These are phyloP conservation scores for Grapholita molesta DNA, from an alignment of 1,140 invertebrate species.

Conservation along the genomic window DNA sequence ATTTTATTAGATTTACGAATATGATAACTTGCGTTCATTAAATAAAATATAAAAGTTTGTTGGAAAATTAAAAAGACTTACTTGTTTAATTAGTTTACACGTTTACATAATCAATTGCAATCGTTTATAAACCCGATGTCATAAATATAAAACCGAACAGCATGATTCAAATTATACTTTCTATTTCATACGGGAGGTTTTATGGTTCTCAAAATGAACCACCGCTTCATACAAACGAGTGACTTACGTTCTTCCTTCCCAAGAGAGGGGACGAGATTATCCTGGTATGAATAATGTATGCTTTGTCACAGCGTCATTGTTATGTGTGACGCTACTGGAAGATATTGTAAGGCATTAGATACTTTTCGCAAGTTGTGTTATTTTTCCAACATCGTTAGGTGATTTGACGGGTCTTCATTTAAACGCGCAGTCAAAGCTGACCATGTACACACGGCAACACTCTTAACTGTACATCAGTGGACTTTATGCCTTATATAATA, in stretches of 20 bases:
- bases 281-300: slow-evolving; percentile 14
- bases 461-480: too few species aligned
- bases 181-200: not conserved
- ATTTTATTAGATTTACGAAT: not conserved
- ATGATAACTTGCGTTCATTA: too few species aligned
- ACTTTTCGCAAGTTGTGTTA: not conserved
- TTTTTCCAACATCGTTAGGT: not conserved
- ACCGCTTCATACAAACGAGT: slow-evolving; percentile 14
- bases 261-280: slow-evolving; percentile 7
- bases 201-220: not conserved
- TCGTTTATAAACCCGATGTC: not conserved
- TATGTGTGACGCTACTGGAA: slow-evolving; percentile 12
- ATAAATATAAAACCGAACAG: not conserved
- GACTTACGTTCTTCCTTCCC: slow-evolving; percentile 11
- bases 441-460: too few species aligned
- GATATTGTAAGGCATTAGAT: slow-evolving; percentile 5
- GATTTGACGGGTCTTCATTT: not conserved
- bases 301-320: slow-evolving; percentile 13
- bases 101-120: too few species aligned
- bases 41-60: too few species aligned
- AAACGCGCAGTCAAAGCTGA: not conserved
- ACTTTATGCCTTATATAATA: too few species aligned
- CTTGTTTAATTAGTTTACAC: too few species aligned
- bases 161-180: too few species aligned
- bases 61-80: too few species aligned